Evolutionary conservation across 2,797 vertebrate species (phyloP), one percentile per base, ranked within the genome.

Genomic region (Mastacembelus armatus): DNA sequence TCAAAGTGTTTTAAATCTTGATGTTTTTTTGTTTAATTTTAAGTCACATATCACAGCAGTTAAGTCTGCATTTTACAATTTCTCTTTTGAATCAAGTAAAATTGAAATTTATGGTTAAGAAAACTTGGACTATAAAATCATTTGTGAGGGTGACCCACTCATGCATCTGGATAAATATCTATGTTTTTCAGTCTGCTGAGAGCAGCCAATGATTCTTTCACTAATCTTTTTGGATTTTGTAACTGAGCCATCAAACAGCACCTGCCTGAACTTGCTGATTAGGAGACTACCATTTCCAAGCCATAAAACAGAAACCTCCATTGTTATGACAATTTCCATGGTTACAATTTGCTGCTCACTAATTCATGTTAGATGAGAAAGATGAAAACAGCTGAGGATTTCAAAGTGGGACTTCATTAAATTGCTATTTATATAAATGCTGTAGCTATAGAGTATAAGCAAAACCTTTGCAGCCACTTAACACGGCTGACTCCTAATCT

Each of bases 191-290:
- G 24, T 42, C 55, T 77, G 78, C 57, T 63, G 72, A 80, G 67
- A 84, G 61, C 44, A 52, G 50, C 61, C 33, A 19, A 56, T 51
- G 26, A 59, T 73, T 80, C n/a, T 55, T 66, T 63, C 19, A 35
- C 70, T 72, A 62, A 81, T 78, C 65, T 30, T 4, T 59, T 30
- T 58, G 43, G 49, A 74, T 73, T 44, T 30, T 47, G 56, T 9
- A 15, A 60, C 66, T 27, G 35, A 78, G 62, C 45, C 38, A 43
- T 69, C 10, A 16, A 56, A 29, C 30, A 42, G 55, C 66, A 80
- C 79, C 80, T 72, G 82, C 74, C 64, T 11, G 6, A 59, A 78
- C 71, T 55, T 67, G 64, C 58, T 57, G 70, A 83, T 84, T 43
- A 69, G 45, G 43, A 57, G 38, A 33, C 56, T 15, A 11, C 12